Conservation (phyloP, 2,113 vertebrate species). For the Myotis yumanensis region DNA sequence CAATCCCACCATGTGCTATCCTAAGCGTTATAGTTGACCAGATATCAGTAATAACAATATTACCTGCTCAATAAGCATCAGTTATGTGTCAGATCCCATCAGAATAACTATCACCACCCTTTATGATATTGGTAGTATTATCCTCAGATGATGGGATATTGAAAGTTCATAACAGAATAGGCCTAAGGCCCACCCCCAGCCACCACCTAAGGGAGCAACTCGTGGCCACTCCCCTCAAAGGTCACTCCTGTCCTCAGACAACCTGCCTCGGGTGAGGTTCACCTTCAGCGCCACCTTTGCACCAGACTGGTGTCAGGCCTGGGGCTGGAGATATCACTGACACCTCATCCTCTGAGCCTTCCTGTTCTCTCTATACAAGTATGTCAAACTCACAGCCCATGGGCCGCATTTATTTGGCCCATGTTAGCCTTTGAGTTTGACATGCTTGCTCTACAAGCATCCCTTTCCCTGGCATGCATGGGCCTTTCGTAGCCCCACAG, state of each 20-base stretch:
- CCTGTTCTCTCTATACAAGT: not conserved
- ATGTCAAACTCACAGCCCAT: too few relatives aligned
- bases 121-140: not conserved
- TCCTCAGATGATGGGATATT: not conserved
- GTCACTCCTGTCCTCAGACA: not conserved
- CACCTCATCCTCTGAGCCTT: not conserved
- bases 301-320: not conserved
- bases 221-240: not conserved
- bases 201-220: not conserved
- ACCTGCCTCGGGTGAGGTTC: not conserved
- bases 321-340: not conserved
- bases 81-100: not conserved
- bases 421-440: too few relatives aligned
- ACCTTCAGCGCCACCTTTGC: not conserved
- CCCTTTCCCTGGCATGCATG: not conserved
- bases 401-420: too few relatives aligned
- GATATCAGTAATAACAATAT: not conserved
- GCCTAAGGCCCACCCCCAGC: not conserved
- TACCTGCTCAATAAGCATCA: not conserved
- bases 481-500: not conserved
- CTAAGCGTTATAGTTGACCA: not conserved
- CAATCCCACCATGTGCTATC: not conserved
- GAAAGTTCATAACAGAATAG: not conserved
- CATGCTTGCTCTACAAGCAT: too few relatives aligned
- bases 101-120: not conserved